Evolutionary conservation across 2,888 invertebrate genomes (phyloP).

Genomic region (Chymomyza fuscimana): DNA sequence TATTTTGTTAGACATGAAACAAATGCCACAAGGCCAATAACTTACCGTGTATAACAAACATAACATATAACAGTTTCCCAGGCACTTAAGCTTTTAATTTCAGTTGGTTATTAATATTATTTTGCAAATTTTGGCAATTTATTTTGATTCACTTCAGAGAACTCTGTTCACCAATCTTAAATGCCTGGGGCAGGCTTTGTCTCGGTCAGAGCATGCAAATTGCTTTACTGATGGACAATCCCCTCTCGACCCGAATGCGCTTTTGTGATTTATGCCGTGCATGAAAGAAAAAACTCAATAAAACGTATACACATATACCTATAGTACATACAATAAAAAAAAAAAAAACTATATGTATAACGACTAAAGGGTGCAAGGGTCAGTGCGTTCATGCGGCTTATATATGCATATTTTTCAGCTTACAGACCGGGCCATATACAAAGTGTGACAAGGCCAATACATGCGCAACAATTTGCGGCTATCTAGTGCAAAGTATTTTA

Average conservation of each 20-base stretch:
- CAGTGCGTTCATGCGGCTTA: conserved; percentile 54
- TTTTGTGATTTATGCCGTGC: conserved; percentile 21
- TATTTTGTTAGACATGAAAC: not conserved
- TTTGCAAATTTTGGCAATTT: conserved; percentile 1
- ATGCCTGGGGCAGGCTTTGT: not conserved
- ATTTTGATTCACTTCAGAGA: not conserved
- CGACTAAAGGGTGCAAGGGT: not conserved
- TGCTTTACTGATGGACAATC: not conserved
- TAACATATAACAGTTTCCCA: not conserved
- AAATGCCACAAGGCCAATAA: not conserved
- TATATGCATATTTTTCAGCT: conserved; percentile 61
- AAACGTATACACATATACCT: not conserved
- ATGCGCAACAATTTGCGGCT: conserved; percentile 13
- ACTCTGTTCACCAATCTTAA: not conserved
- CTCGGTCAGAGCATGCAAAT: not conserved
- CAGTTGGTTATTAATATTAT: not conserved
- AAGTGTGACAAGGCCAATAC: not conserved
- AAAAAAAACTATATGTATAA: not conserved
- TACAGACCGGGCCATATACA: conserved; percentile 35
- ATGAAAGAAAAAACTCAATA: not conserved
- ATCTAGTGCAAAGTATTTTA: not conserved
- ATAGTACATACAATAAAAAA: conserved; percentile 5
- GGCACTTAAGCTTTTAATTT: not conserved
- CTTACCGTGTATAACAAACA: not conserved
- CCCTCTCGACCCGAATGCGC: not conserved